Evolutionary conservation across 1,140 invertebrate species (phyloP).

Genomic region (Sinella curviseta): DNA sequence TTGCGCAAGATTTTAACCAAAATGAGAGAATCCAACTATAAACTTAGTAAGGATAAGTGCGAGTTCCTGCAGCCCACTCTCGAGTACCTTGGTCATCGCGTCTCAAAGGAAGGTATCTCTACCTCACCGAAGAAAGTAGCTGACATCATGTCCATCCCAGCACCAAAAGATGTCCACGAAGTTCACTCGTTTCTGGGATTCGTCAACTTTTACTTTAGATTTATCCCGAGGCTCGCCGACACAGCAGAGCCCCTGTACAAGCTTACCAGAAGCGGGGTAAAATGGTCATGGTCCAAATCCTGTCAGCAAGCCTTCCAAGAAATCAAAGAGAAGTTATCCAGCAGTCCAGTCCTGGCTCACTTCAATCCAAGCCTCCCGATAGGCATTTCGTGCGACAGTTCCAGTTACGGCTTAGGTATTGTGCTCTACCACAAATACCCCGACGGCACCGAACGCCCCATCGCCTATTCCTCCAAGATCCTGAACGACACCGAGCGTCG

Average conservation of each 20-base stretch:
- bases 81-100: too few species aligned
- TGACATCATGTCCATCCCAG: too few species aligned
- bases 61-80: too few species aligned
- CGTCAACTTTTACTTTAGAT: background rate
- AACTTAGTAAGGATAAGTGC: too few species aligned
- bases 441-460: constrained; percentile 55
- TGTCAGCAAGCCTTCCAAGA: constrained; percentile 50
- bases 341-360: constrained; percentile 51
- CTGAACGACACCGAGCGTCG: too few species aligned
- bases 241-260: too few species aligned
- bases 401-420: constrained; percentile 56
- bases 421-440: constrained; percentile 58
- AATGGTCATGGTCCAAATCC: background rate
- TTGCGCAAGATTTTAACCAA: background rate
- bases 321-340: constrained; percentile 51
- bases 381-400: constrained; percentile 58
- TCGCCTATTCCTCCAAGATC: constrained; percentile 56
- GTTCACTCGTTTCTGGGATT: background rate
- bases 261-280: too few species aligned
- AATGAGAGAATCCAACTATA: background rate
- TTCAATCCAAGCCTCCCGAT: constrained; percentile 55
- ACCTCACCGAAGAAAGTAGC: background rate
- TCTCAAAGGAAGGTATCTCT: background rate
- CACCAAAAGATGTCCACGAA: background rate
- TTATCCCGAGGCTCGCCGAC: too few species aligned